phyloP scores from a whole-genome alignment of 2,113 vertebrate species.

The Xiphorhynchus elegans region DNA sequence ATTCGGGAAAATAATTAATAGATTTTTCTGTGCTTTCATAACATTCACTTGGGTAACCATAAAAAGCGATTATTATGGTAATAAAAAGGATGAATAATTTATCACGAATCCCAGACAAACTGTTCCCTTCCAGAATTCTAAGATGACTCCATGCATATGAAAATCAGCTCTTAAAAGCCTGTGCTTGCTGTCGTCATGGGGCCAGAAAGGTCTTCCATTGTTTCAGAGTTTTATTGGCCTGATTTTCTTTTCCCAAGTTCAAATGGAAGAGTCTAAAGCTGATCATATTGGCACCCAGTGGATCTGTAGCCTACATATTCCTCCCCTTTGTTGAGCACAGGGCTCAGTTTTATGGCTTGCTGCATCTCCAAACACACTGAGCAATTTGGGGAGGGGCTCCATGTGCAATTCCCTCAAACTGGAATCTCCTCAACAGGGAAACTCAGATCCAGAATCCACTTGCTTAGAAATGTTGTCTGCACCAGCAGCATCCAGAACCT shows the following conservation, averaged over 20 bases:
- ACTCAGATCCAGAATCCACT: accelerated
- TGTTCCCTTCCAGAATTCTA: conserved; percentile 28
- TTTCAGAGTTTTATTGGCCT: background rate
- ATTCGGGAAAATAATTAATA: conserved; percentile 48
- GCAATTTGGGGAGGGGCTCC: background rate
- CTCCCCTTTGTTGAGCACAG: background rate
- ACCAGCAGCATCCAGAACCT: background rate
- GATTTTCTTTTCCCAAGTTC: background rate
- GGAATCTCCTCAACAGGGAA: background rate
- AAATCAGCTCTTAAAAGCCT: background rate
- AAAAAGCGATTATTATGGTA: conserved; percentile 61
- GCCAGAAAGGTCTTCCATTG: background rate
- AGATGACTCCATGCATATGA: background rate
- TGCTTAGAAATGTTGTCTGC: background rate
- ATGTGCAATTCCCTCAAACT: background rate
- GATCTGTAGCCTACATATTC: background rate
- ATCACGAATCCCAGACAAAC: conserved; percentile 43
- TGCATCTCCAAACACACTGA: background rate
- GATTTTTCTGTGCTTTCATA: conserved; percentile 53
- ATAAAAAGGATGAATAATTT: conserved; percentile 66
- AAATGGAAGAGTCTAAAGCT: background rate
- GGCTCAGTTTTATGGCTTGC: background rate
- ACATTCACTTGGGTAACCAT: conserved; percentile 42
- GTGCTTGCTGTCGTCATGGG: background rate
- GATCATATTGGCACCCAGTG: accelerated